phyloP scores from a whole-genome alignment of 1,140 invertebrate species.

The Pseudomyrmex pallidus region DNA sequence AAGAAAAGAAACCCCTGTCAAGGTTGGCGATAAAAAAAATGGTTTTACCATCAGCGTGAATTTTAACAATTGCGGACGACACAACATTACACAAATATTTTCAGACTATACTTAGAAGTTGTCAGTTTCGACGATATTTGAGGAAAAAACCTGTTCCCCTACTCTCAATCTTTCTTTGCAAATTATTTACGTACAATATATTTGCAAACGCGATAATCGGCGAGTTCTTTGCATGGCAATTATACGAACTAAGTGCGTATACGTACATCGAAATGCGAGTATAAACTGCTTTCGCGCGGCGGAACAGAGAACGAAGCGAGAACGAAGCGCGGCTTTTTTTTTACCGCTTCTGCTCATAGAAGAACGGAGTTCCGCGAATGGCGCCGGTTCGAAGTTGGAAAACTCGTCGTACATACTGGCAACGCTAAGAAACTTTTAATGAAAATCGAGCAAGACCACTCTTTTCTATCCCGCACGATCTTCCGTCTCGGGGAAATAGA shows the following conservation, averaged over 20 bases:
- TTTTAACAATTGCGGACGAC: background rate
- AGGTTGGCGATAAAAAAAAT: too few species aligned
- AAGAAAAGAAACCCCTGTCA: too few species aligned
- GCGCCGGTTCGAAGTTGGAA: slow-evolving; percentile 47
- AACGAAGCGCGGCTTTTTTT: slow-evolving; percentile 49
- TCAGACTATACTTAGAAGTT: background rate
- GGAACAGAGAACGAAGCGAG: slow-evolving; percentile 38
- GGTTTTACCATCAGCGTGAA: background rate
- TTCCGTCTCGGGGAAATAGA: slow-evolving; percentile 42
- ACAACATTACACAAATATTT: background rate
- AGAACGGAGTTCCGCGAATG: slow-evolving; percentile 53
- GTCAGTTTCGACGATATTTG: background rate
- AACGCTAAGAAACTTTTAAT: slow-evolving; percentile 61
- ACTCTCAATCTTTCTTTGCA: background rate
- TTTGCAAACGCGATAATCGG: background rate
- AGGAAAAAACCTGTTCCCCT: background rate
- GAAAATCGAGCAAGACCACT: slow-evolving; percentile 55
- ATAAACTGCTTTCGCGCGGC: slow-evolving; percentile 44
- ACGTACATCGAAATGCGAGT: slow-evolving; percentile 34
- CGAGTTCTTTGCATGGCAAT: slow-evolving; percentile 9
- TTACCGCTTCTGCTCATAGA: slow-evolving; percentile 41
- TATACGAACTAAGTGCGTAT: slow-evolving; percentile 6
- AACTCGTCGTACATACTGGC: slow-evolving; percentile 41
- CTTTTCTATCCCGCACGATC: slow-evolving; percentile 52
- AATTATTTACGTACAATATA: background rate